Conservation (phyloP, 1,140 invertebrate species). For the Zelostemma sp. region DNA sequence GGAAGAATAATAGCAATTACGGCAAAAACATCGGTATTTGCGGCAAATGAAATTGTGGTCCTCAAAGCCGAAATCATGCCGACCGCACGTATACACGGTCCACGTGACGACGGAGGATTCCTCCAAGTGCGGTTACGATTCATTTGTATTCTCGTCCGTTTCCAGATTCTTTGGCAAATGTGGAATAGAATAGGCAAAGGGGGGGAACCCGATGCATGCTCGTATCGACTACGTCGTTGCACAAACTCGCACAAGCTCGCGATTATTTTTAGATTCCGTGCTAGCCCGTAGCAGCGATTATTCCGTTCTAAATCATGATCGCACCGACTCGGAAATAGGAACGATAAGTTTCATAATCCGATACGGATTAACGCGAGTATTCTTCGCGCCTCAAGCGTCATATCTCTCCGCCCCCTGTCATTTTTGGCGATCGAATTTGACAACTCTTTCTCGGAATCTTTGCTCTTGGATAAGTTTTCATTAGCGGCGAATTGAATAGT, state of each 20-base stretch:
- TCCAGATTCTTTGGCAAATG: constrained; percentile 31
- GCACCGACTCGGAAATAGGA: constrained; percentile 26
- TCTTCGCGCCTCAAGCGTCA: not conserved
- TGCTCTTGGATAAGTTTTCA: not conserved
- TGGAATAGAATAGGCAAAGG: constrained; percentile 13
- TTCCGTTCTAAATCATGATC: constrained; percentile 51
- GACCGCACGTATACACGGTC: no score
- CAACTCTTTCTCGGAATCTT: not conserved
- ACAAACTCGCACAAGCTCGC: constrained; percentile 25
- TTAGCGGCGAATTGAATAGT: not conserved
- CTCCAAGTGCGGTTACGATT: not conserved
- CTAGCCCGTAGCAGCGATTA: constrained; percentile 46
- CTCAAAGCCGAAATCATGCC: not conserved
- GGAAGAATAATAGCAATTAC: no score
- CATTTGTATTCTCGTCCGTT: constrained; percentile 26
- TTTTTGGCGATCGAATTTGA: not conserved
- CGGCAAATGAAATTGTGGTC: not conserved
- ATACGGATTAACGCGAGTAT: constrained; percentile 18
- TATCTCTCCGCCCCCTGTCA: not conserved
- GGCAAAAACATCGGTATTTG: no score
- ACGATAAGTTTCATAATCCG: constrained; percentile 27
- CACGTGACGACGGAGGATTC: not conserved
- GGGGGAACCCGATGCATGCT: constrained; percentile 34
- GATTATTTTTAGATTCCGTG: constrained; percentile 48
- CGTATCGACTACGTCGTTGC: constrained; percentile 19